These are phyloP conservation scores for Drosophila busckii DNA, from an alignment of 1,140 invertebrate species.

Conservation along the genomic window DNA sequence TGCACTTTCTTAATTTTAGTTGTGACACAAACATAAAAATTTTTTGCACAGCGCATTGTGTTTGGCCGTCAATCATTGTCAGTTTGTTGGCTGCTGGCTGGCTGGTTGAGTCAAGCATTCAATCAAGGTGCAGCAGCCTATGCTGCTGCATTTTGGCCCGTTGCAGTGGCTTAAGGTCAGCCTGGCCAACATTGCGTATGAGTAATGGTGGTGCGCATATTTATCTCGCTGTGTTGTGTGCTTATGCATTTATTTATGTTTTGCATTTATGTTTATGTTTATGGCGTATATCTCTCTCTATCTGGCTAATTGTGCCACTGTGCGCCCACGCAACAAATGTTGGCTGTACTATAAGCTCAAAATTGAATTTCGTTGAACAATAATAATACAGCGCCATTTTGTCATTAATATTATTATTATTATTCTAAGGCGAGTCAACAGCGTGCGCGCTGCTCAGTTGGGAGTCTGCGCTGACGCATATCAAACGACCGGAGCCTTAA, in stretches of 20 bases:
- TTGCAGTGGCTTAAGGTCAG: slow-evolving; percentile 34
- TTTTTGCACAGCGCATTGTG: slow-evolving; percentile 6
- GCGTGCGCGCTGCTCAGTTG: not conserved
- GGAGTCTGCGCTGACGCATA: slow-evolving; percentile 27
- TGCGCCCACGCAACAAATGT: slow-evolving; percentile 11
- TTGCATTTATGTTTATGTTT: too few species aligned
- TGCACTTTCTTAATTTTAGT: slow-evolving; percentile 1
- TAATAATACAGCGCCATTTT: slow-evolving; percentile 21
- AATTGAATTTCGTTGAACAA: slow-evolving; percentile 14
- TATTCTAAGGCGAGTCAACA: too few species aligned
- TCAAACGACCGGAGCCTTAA: slow-evolving; percentile 10
- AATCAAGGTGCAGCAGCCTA: slow-evolving; percentile 37
- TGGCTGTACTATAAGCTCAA: slow-evolving; percentile 21
- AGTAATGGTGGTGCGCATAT: slow-evolving; percentile 23
- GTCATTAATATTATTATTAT: too few species aligned
- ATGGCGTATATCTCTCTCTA: slow-evolving; percentile 15
- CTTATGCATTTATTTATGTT: too few species aligned
- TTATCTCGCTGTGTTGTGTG: too few species aligned
- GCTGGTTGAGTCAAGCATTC: slow-evolving; percentile 21
- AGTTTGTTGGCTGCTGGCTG: slow-evolving; percentile 11
- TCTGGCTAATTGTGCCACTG: slow-evolving; percentile 25
- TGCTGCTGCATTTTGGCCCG: slow-evolving; percentile 20
- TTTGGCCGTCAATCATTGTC: slow-evolving; percentile 31
- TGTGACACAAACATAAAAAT: slow-evolving; percentile 16
- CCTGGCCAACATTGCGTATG: slow-evolving; percentile 41